Percentiles rank a stretch among this genome's conserved stretches.
Conservation (phyloP, 2,888 invertebrate genomes). For the Argynnis bischoffii region DNA sequence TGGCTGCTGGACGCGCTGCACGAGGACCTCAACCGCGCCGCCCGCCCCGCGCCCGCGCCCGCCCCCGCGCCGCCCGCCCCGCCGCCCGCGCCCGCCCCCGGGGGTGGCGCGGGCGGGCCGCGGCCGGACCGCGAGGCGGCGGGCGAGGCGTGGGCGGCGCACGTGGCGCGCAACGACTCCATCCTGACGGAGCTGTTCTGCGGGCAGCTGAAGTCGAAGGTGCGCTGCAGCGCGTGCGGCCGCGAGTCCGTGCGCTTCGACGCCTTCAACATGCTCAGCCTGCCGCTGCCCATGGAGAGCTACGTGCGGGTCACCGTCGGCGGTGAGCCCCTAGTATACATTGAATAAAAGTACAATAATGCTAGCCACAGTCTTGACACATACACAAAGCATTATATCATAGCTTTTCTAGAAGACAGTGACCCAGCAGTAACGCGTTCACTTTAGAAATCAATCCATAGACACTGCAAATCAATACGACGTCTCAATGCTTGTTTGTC, state of each 20-base stretch:
- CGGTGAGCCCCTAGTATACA: slow-evolving; percentile 66
- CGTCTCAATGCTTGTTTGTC: too few relatives aligned
- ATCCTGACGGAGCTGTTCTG: slow-evolving; percentile 95
- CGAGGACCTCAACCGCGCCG: slow-evolving; percentile 93
- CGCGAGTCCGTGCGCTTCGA: slow-evolving; percentile 94
- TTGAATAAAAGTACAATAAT: too few relatives aligned
- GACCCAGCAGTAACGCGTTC: too few relatives aligned
- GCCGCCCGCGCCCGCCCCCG: slow-evolving; percentile 58
- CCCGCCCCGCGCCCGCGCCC: slow-evolving; percentile 55
- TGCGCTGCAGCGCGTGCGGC: slow-evolving; percentile 91
- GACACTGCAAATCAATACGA: too few relatives aligned
- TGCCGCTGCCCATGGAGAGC: slow-evolving; percentile 95
- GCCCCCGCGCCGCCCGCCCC: slow-evolving; percentile 25
- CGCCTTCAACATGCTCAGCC: slow-evolving; percentile 93
- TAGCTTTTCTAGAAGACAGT: too few relatives aligned
- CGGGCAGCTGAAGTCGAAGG: slow-evolving; percentile 94
- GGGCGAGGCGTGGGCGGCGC: slow-evolving; percentile 91
- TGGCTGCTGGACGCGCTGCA: slow-evolving; percentile 96
- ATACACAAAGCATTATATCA: too few relatives aligned
- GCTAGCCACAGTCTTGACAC: too few relatives aligned
- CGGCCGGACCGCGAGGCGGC: slow-evolving; percentile 82
- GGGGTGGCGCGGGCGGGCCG: too few relatives aligned
- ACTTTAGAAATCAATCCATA: too few relatives aligned
- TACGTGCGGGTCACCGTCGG: slow-evolving; percentile 89
- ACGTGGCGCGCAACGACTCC: slow-evolving; percentile 91